Evolutionary conservation across 1,140 invertebrate genomes (phyloP), one percentile per base, ranked within the genome.

Genomic region (Diabrotica virgifera): DNA sequence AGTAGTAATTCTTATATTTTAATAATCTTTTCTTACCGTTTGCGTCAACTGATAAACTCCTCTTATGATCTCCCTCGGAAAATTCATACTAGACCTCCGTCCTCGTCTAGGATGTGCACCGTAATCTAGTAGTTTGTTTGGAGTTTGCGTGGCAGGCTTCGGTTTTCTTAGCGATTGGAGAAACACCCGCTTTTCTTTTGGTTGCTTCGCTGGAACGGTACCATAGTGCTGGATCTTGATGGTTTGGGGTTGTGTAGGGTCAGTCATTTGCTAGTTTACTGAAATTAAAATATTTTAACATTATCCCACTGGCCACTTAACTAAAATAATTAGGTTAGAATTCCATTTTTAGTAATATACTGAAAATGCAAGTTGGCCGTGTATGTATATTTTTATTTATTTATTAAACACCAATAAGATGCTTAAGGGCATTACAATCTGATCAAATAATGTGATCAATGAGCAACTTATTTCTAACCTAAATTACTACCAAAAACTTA

Each of bases 21-120:
- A 24, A 24, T 24, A 24, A 24, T 24, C 24, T 24, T 24, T 24
- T 24, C 12, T 57, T 57, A 57, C 55, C n/a, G 55, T 36, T 36
- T 57, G 55, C 55, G 55, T 57, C 7, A 57, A 12, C 5, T 37
- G 35, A n/a, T 36, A 36, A 36, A 57, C 36, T 11, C 55, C 55
- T n/a, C 10, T 57, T 0, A 57, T 24, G 12, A 57, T 24, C 12
- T 57, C 36, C 12, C 36, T 24, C 9, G 35, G 55, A 9, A 57
- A 12, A 11, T 37, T 36, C 55, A 57, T 57, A 12, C 11, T 36
- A 53, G 7, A 8, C 9, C 9, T 8, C 7, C 24, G 10, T 35
- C 37, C 12, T 57, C 36, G n/a, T 57, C 12, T 57, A 37, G 24
- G 55, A 10, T 46, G 4, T 10, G 3, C n/a, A 10, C 40, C n/a